Evolutionary conservation across 2,797 vertebrate species (phyloP), one percentile per base, ranked within the genome.

Genomic region (Notamacropus eugenii): DNA sequence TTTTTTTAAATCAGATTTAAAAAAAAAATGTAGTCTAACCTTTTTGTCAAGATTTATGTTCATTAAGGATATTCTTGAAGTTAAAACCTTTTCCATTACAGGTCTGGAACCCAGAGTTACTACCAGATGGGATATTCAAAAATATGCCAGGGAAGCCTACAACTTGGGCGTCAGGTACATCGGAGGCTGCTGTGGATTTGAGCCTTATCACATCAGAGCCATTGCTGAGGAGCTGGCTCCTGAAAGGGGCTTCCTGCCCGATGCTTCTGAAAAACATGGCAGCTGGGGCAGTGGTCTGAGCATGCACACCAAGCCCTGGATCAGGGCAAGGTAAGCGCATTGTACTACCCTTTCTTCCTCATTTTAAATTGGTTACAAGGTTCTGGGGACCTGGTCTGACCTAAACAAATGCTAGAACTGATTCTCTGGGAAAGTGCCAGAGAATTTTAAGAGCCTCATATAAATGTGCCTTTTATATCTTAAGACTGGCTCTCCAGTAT

Each of bases 281-380:
- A 98, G 52, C 96, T 99, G 99, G 99, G 99, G 99, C 0, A 97
- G 98, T 12, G 98, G 98, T 67, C 98, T 99, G 93, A 98, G 99
- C 92, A 99, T 99, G 99, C 99, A 99, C 98, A 99, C 99, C 3
- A 99, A 99, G 96, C 99, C 99, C 16, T 99, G 99, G 99, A 99
- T 99, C 97, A 98, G 99, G 98, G 99, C 99, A 57, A 99, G 99
- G 99, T 99, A 98, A 92, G 98, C 97, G 55, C 93, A 27, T 50
- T 87, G 27, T 46, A 28, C 3, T 46, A 27, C 46, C 2, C 40
- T 50, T 10, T 87, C 74, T 82, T 82, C 74, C 74, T 87, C 40
- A 87, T 87, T 82, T 82, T 87, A 87, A 87, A 87, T 50, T 87
- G 10, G 40, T 87, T 50, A 28, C 40, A 82, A 9, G 40, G 40